Percentiles rank a stretch among this genome's conserved stretches.
Evolutionary conservation across 2,113 vertebrate genomes (phyloP).

Genomic region (Rhea americana): DNA sequence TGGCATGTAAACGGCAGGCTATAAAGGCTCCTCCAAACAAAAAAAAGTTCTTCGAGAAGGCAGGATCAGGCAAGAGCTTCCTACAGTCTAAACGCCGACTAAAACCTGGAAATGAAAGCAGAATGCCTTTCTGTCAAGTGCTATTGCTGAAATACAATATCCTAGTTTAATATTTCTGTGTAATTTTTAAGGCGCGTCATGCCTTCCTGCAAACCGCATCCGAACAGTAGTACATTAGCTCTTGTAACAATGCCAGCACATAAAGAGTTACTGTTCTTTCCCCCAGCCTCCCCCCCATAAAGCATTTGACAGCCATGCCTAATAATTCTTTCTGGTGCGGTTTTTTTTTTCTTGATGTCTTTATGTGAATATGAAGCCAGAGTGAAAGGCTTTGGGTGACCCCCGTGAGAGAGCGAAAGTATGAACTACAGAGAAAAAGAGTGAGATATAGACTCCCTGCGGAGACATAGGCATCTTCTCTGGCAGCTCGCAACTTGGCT

Average conservation of each 20-base stretch:
- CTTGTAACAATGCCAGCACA: conserved; percentile 61
- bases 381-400: conserved; percentile 93
- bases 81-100: neutral
- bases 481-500: conserved; percentile 89
- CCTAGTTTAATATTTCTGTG: neutral
- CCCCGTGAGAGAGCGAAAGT: conserved; percentile 88
- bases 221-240: conserved; percentile 45
- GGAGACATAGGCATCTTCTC: conserved; percentile 85
- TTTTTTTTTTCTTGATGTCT: conserved; percentile 96
- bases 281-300: conserved; percentile 60
- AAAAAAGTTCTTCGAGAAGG: neutral
- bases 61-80: neutral
- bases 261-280: conserved; percentile 72
- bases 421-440: conserved; percentile 78
- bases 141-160: neutral
- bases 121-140: neutral
- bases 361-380: conserved; percentile 91
- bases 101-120: neutral
- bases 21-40: neutral
- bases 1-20: neutral
- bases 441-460: conserved; percentile 82
- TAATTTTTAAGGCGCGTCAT: neutral
- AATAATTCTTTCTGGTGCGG: conserved; percentile 96
- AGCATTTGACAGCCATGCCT: conserved; percentile 97
- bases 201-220: conserved; percentile 11